A percentile compares a stretch with the other conserved stretches of the same genome.
phyloP scores from a whole-genome alignment of 2,888 invertebrate species.

The Steinernema carpocapsae region DNA sequence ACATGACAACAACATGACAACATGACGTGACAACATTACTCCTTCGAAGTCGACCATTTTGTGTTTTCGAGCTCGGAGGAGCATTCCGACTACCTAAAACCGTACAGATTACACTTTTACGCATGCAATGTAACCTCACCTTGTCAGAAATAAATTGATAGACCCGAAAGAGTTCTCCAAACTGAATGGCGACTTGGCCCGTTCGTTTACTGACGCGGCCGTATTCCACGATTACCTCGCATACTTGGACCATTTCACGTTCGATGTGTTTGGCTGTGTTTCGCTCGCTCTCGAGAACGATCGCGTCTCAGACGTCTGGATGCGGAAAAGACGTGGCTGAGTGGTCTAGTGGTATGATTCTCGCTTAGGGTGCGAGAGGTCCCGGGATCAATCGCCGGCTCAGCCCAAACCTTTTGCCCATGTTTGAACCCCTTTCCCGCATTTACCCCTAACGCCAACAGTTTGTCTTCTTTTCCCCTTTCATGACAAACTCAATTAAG shows the following conservation, averaged over 20 bases:
- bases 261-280: constrained; percentile 69
- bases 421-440: too few species aligned
- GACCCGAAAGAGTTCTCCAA: constrained; percentile 78
- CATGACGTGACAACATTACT: constrained; percentile 90
- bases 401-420: too few species aligned
- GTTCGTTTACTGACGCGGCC: constrained; percentile 77
- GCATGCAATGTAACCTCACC: constrained; percentile 42
- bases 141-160: constrained; percentile 66
- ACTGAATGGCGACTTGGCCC: constrained; percentile 79
- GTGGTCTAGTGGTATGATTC: too few species aligned
- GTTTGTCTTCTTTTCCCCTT: background rate
- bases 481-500: background rate
- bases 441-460: too few species aligned
- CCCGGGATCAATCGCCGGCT: too few species aligned
- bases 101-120: constrained; percentile 73
- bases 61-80: constrained; percentile 88
- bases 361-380: too few species aligned
- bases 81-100: constrained; percentile 88
- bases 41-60: constrained; percentile 89
- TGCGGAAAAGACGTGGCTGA: too few species aligned
- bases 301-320: too few species aligned
- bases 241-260: too few species aligned
- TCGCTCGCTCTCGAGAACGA: too few species aligned
- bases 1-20: too few species aligned
- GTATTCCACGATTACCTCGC: constrained; percentile 74